Percentiles rank a stretch among this genome's conserved stretches.
phyloP scores from a whole-genome alignment of 1,140 invertebrate species.

The Philaenus spumarius region DNA sequence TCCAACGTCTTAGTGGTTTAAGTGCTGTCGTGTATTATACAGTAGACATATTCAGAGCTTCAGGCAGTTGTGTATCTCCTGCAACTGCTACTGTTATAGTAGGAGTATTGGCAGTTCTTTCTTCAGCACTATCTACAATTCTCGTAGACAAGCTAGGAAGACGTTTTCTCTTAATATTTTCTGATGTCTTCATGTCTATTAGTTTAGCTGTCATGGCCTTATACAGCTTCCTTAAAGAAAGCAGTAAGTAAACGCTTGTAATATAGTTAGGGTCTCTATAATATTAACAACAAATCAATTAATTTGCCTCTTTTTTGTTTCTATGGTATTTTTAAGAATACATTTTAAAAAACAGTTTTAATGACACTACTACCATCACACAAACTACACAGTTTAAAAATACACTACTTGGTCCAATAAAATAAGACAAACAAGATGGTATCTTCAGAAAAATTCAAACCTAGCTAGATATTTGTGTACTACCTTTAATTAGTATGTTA shows the following conservation, averaged over 20 bases:
- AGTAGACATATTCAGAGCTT: slow-evolving; percentile 39
- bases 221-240: slow-evolving; percentile 30
- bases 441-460: too few relatives aligned
- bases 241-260: slow-evolving; percentile 34
- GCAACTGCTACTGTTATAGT: slow-evolving; percentile 38
- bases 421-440: too few relatives aligned
- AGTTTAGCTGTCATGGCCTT: slow-evolving; percentile 25
- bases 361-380: too few relatives aligned
- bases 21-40: slow-evolving; percentile 56
- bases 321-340: too few relatives aligned
- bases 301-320: too few relatives aligned
- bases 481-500: too few relatives aligned
- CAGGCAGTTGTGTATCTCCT: slow-evolving; percentile 34
- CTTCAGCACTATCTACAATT: slow-evolving; percentile 34
- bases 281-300: too few relatives aligned
- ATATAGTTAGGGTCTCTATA: too few relatives aligned
- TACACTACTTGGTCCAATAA: too few relatives aligned
- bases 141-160: slow-evolving; percentile 34
- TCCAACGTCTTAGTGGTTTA: slow-evolving; percentile 45
- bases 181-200: slow-evolving; percentile 23
- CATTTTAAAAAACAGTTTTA: too few relatives aligned
- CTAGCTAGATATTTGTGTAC: too few relatives aligned
- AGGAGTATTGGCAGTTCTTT: slow-evolving; percentile 35
- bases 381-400: too few relatives aligned
- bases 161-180: slow-evolving; percentile 27